Percentiles rank a stretch among this genome's conserved stretches.
Evolutionary conservation across 2,888 invertebrate species (phyloP).

Genomic region (Cantharis flavilabris): DNA sequence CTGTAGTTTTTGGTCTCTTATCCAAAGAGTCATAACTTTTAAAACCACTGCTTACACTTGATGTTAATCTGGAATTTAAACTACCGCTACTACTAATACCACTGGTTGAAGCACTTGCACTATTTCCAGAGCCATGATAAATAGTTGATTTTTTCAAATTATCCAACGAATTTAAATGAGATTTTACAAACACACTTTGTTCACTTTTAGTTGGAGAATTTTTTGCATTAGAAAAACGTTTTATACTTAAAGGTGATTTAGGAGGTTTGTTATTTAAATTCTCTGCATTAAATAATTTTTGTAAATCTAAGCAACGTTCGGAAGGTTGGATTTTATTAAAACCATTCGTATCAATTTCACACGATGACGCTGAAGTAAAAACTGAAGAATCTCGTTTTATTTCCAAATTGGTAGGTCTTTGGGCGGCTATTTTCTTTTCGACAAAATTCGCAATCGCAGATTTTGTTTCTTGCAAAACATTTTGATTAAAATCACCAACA

Average conservation of each 20-base stretch:
- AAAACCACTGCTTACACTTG: not conserved
- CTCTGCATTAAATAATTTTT: slow-evolving; percentile 46
- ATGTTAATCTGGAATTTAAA: not conserved
- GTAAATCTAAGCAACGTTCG: slow-evolving; percentile 49
- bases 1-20: slow-evolving; percentile 41
- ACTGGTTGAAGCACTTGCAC: slow-evolving; percentile 11
- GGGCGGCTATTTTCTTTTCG: slow-evolving; percentile 18
- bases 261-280: slow-evolving; percentile 49
- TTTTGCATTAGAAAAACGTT: slow-evolving; percentile 38
- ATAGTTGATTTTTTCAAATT: slow-evolving; percentile 3
- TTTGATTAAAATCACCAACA: slow-evolving; percentile 41
- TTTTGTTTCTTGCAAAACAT: slow-evolving; percentile 35
- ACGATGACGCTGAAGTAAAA: not conserved
- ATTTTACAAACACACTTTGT: slow-evolving; percentile 18
- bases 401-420: slow-evolving; percentile 46
- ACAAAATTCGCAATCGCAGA: slow-evolving; percentile 23
- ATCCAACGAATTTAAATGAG: slow-evolving; percentile 27
- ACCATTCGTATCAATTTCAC: slow-evolving; percentile 18
- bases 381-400: slow-evolving; percentile 28
- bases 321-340: slow-evolving; percentile 45
- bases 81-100: not conserved
- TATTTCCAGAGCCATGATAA: slow-evolving; percentile 11
- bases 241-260: slow-evolving; percentile 46
- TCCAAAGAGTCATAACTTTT: slow-evolving; percentile 7
- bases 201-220: slow-evolving; percentile 33